A percentile compares a stretch with the other conserved stretches of the same genome.
phyloP scores from a whole-genome alignment of 2,797 vertebrate species.

The Xiphophorus birchmanni region DNA sequence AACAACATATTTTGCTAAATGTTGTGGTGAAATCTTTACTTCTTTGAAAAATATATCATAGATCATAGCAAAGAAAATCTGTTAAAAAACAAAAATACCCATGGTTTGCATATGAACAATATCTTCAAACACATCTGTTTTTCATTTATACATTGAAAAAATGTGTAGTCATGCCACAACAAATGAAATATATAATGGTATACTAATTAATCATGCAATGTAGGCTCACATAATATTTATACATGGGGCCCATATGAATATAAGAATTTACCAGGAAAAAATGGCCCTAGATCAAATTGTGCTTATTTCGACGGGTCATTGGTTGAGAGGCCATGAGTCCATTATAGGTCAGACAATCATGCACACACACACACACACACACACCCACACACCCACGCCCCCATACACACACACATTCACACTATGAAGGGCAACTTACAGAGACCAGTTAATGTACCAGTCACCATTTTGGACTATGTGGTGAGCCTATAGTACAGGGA shows the following conservation, averaged over 20 bases:
- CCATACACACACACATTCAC: too few relatives aligned
- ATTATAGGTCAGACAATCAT: not conserved
- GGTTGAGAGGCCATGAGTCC: too few relatives aligned
- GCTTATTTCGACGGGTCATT: not conserved
- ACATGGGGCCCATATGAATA: too few relatives aligned
- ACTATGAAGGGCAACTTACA: not conserved
- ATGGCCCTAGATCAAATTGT: too few relatives aligned
- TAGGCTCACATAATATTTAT: too few relatives aligned
- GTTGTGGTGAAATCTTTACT: not conserved
- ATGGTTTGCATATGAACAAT: not conserved
- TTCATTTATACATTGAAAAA: not conserved
- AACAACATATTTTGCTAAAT: not conserved
- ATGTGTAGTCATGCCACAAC: not conserved
- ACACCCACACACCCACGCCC: too few relatives aligned
- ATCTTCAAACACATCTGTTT: not conserved
- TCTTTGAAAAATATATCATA: not conserved
- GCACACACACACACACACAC: too few relatives aligned
- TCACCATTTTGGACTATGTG: not conserved
- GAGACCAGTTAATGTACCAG: not conserved
- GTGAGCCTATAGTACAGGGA: not conserved
- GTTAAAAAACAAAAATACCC: not conserved
- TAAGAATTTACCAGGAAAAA: too few relatives aligned
- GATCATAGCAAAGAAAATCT: not conserved
- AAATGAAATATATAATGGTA: not conserved
- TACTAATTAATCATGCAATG: not conserved